Percentiles rank a stretch among this genome's conserved stretches.
phyloP scores from a whole-genome alignment of 2,113 vertebrate genomes.

The Xiphophorus hellerii region DNA sequence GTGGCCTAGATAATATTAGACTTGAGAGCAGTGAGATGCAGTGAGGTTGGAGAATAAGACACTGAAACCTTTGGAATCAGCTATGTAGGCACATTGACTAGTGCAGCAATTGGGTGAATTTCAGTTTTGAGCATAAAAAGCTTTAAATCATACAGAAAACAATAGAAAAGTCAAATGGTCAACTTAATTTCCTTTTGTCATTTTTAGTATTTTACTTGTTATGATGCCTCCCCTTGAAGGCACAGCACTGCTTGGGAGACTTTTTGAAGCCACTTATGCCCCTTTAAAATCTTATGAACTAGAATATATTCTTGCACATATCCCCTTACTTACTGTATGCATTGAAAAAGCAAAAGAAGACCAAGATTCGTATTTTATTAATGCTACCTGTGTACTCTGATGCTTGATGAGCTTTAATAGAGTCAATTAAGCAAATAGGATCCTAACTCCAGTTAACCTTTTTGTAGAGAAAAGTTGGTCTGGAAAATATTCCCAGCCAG shows the following conservation, averaged over 20 bases:
- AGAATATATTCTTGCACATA: background rate
- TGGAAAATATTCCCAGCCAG: background rate
- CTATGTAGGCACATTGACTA: no score
- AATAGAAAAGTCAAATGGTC: no score
- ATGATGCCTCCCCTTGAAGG: no score
- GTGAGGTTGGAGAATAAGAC: no score
- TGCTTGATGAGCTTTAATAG: background rate
- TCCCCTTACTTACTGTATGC: background rate
- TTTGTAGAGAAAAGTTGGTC: background rate
- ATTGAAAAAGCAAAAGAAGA: background rate
- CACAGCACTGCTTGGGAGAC: background rate
- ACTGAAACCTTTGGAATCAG: no score
- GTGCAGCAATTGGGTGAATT: no score
- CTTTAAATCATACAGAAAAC: no score
- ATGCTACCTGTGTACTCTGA: background rate
- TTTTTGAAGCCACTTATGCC: background rate
- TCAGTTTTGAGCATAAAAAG: no score
- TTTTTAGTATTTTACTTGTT: no score
- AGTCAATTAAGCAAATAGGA: background rate
- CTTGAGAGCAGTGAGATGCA: background rate
- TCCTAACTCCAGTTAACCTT: background rate
- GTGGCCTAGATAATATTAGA: background rate
- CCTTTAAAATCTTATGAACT: background rate
- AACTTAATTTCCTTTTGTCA: no score
- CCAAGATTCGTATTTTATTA: background rate